Base-by-base conservation (phyloP, 2,113 vertebrate genomes). In the Otis tarda region DNA sequence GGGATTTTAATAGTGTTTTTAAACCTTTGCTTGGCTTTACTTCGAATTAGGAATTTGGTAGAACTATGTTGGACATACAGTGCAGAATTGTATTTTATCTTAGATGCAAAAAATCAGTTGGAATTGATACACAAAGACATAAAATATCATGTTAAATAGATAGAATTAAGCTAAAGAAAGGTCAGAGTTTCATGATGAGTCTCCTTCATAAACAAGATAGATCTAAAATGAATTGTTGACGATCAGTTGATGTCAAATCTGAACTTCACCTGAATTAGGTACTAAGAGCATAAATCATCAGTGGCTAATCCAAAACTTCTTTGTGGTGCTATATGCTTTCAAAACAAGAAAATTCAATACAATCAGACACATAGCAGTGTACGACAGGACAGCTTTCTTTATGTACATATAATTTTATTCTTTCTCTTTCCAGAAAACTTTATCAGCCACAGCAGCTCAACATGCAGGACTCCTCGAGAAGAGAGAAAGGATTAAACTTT, bases 1-100 rank as follows among this genome's bases (percentile, higher is more conserved):
- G n/a, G 6, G 1, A 0, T 0, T 1, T 24, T 69, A 25, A 23
- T 16, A 60, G 14, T 17, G 3, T 6, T 55, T 78, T 90, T 74
- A 52, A 87, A 65, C 3, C 2, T 20, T 56, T 56, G 4, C 7
- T 68, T 77, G 20, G 4, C 8, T 70, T 82, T 18, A 14, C 33
- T 49, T 33, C 3, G 3, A 37, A 53, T 85, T 25, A 88, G 25
- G 20, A 85, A 76, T 12, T 75, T 78, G 7, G 7, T 43, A 61
- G 14, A 78, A 39, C 33, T 61, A 21, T 6, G 6, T 2, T 43
- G 23, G 20, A 28, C 49, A 4, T 37, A 53, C 10, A 25, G 3
- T 14, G 9, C 6, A 75, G 53, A 85, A 33, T 0, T 49, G 15
- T 14, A 70, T 85, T 78, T 74, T 69, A 37, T 37, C 33, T 84